phyloP scores from a whole-genome alignment of 2,113 vertebrate species.

The Pluvialis apricaria region DNA sequence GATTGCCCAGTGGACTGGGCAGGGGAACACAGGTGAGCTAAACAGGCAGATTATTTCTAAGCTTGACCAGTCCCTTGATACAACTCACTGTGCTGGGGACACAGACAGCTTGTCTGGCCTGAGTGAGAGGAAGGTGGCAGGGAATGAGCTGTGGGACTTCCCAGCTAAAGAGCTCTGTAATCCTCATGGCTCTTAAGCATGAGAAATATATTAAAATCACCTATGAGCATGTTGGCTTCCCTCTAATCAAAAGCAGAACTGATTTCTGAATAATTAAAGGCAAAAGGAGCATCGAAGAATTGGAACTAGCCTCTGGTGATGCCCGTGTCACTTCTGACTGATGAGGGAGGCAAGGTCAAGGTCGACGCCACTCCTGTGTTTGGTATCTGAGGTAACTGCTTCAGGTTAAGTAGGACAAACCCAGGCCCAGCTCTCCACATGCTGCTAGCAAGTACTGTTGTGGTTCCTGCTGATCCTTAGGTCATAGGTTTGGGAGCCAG shows the following conservation, averaged over 20 bases:
- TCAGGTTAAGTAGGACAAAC: background rate
- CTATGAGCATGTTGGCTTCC: background rate
- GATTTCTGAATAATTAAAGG: background rate
- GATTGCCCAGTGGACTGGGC: background rate
- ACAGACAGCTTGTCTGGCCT: background rate
- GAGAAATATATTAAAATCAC: background rate
- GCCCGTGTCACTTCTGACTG: background rate
- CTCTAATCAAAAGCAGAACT: background rate
- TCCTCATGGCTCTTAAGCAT: background rate
- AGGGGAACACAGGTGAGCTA: background rate
- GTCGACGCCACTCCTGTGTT: background rate
- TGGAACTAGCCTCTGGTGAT: background rate
- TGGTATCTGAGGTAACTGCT: background rate
- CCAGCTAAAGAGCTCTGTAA: background rate
- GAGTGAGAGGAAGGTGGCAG: background rate
- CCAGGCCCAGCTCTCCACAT: background rate
- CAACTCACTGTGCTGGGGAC: background rate
- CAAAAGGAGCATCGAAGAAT: background rate
- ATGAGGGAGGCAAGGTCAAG: background rate
- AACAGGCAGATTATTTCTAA: background rate
- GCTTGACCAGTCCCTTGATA: background rate
- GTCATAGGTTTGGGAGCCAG: background rate
- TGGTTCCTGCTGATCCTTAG: background rate
- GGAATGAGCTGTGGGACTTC: fast-evolving
- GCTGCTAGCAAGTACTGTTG: background rate